These are phyloP conservation scores for Drosophila kikkawai DNA, from an alignment of 1,140 invertebrate species.

Conservation along the genomic window DNA sequence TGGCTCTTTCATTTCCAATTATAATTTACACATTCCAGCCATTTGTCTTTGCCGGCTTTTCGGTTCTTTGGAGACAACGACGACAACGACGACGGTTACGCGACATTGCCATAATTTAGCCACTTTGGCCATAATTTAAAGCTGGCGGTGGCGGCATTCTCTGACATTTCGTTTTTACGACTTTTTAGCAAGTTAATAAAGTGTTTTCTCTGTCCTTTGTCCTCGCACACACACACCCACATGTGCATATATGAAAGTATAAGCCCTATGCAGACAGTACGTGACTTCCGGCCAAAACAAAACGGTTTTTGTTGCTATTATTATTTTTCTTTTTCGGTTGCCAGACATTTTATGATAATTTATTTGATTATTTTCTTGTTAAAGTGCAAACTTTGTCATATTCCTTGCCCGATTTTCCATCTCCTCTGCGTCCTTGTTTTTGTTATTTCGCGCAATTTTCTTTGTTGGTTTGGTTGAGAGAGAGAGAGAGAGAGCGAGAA, in stretches of 20 bases:
- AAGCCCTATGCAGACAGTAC: constrained; percentile 70
- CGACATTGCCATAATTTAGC: constrained; percentile 80
- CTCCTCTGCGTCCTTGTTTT: constrained; percentile 26
- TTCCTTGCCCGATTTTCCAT: constrained; percentile 39
- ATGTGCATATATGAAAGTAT: constrained; percentile 44
- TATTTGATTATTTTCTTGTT: constrained; percentile 84
- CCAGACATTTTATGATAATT: constrained; percentile 80
- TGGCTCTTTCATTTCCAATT: constrained; percentile 64
- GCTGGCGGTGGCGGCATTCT: constrained; percentile 25
- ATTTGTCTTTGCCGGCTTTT: constrained; percentile 67
- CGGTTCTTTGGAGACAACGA: constrained; percentile 17
- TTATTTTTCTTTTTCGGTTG: constrained; percentile 21
- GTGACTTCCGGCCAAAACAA: constrained; percentile 83
- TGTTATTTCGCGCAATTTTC: constrained; percentile 56
- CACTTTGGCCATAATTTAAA: constrained; percentile 81
- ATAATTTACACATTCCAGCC: constrained; percentile 78
- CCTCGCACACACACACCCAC: constrained; percentile 18
- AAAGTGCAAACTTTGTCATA: constrained; percentile 82
- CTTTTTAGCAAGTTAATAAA: constrained; percentile 66
- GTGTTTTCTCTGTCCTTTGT: constrained; percentile 38
- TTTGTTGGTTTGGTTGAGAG: constrained; percentile 26
- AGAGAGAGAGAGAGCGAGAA: constrained; percentile 9
- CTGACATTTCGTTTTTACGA: constrained; percentile 58
- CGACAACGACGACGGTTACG: constrained; percentile 48
- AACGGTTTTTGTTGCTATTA: constrained; percentile 64